Evolutionary conservation across 1,140 invertebrate species (phyloP).

Genomic region (Melipona quadrifasciata): DNA sequence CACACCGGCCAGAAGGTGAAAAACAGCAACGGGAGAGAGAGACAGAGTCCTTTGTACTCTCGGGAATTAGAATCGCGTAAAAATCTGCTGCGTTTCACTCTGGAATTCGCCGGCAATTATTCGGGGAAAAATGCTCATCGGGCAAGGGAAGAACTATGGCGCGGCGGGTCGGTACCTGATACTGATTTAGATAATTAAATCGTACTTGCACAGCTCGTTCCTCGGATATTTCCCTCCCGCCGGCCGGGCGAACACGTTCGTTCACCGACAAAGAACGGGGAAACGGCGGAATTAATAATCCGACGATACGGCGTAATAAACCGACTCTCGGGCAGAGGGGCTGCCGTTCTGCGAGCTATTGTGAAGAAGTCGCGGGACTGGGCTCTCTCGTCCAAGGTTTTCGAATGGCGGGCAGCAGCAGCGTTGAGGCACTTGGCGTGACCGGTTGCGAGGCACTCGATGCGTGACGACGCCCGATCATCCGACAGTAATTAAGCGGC

Average conservation of each 20-base stretch:
- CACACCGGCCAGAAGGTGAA: neutral
- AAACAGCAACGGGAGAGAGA: neutral
- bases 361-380: neutral
- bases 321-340: neutral
- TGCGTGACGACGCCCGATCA: constrained; percentile 33
- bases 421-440: neutral
- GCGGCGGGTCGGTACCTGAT: neutral
- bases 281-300: constrained; percentile 6
- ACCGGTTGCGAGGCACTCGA: constrained; percentile 23
- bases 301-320: neutral
- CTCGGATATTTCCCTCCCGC: neutral
- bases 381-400: too few species aligned
- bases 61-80: neutral
- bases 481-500: constrained; percentile 55
- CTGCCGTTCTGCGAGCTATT: neutral
- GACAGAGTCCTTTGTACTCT: constrained; percentile 20
- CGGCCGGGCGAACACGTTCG: neutral
- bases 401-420: neutral
- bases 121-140: neutral
- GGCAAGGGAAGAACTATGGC: too few species aligned
- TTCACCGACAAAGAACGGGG: neutral
- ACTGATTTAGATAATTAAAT: constrained; percentile 9
- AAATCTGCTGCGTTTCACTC: neutral
- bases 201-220: neutral
- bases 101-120: constrained; percentile 4